Evolutionary conservation across 1,140 invertebrate species (phyloP).

Genomic region (Drosophila leontia): DNA sequence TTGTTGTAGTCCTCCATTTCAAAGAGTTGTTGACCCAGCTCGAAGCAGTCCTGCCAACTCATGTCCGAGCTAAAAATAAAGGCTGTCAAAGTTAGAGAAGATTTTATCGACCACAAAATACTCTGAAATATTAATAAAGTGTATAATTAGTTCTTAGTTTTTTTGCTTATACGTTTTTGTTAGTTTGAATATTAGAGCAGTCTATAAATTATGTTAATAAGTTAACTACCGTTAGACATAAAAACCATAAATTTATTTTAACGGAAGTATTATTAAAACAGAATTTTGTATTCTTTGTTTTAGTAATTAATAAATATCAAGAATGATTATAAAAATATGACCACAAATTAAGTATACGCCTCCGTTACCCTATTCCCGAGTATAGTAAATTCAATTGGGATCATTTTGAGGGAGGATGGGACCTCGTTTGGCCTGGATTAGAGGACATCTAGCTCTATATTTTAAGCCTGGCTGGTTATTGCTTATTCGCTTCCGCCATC

Average conservation of each 20-base stretch:
- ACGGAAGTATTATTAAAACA: background rate
- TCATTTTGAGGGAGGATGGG: too few species aligned
- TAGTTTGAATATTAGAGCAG: background rate
- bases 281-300: background rate
- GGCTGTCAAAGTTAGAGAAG: conserved; percentile 27
- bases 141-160: background rate
- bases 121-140: background rate
- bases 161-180: too few species aligned
- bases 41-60: conserved; percentile 96
- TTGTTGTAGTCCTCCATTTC: conserved; percentile 97
- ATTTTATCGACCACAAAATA: conserved; percentile 7
- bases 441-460: conserved; percentile 36
- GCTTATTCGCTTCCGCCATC: conserved; percentile 44
- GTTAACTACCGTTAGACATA: conserved; percentile 5
- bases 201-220: conserved; percentile 10
- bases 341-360: background rate
- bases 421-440: conserved; percentile 30
- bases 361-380: background rate
- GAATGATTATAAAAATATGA: background rate
- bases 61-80: conserved; percentile 86
- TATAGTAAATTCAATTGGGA: conserved; percentile 10
- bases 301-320: too few species aligned
- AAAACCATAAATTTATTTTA: conserved; percentile 1
- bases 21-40: conserved; percentile 96
- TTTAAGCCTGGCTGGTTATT: conserved; percentile 78